Evolutionary conservation across 2,888 invertebrate species (phyloP).

Genomic region (Epiblema foenella): DNA sequence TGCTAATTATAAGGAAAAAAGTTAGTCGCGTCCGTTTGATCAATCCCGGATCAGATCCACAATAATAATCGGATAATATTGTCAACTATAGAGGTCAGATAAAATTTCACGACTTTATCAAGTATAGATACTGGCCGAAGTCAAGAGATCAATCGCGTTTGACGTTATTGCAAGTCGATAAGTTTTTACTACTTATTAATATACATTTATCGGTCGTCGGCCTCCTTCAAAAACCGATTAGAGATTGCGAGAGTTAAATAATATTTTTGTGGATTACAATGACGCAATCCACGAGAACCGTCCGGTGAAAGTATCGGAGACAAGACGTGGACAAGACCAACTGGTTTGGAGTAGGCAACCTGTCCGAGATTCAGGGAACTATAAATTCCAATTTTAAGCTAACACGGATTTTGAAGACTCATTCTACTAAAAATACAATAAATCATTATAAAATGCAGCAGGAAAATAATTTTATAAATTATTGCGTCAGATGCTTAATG

Average conservation of each 20-base stretch:
- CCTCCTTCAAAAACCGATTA: constrained; percentile 37
- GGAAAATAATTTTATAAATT: background rate
- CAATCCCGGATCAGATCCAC: constrained; percentile 50
- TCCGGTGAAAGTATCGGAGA: constrained; percentile 61
- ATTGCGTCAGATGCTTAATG: background rate
- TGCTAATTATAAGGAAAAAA: constrained; percentile 44
- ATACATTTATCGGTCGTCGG: constrained; percentile 38
- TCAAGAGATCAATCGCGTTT: constrained; percentile 30
- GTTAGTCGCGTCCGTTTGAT: constrained; percentile 53
- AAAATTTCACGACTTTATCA: constrained; percentile 49
- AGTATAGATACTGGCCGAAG: constrained; percentile 14
- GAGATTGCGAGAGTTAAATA: constrained; percentile 48
- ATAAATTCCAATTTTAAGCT: constrained; percentile 14
- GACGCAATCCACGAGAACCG: constrained; percentile 51
- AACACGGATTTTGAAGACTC: constrained; percentile 10
- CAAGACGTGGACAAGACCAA: constrained; percentile 49
- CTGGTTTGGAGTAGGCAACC: constrained; percentile 49
- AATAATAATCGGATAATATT: too few species aligned
- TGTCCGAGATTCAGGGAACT: constrained; percentile 20
- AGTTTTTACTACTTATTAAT: constrained; percentile 25
- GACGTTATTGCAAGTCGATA: constrained; percentile 13
- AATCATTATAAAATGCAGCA: background rate
- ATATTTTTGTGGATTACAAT: constrained; percentile 52
- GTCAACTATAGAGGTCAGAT: constrained; percentile 50
- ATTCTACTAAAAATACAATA: background rate